Base-by-base conservation (phyloP, 2,113 vertebrate genomes). In the Rhizomys pruinosus region DNA sequence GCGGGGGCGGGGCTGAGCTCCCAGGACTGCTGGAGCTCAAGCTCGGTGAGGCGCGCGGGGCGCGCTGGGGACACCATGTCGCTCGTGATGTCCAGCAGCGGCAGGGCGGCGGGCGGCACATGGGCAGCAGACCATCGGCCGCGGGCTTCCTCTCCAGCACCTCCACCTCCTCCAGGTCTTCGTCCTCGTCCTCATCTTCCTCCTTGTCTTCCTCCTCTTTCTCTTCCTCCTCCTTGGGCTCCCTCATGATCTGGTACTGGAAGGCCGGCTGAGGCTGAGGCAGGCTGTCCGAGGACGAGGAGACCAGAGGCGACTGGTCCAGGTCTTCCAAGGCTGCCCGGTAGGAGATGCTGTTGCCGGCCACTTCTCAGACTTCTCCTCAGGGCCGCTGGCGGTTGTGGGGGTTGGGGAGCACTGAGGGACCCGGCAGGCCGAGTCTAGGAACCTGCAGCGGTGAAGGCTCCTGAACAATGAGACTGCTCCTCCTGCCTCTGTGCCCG, bases 121-220 rank as follows among this genome's bases (percentile, higher is more conserved):
- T 87, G 76, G 34, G 97, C 91, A 4, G 96, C 94, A 0, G 97
- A 69, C 37, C 87, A n/a, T n/a, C 74, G 5, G 89, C 42, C 39
- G 97, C 93, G 13, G 96, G 98, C 96, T 98, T 98, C 94, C 98
- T 97, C 97, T 98, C 98, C 94, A 98, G 96, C 92, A 98, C 98
- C 93, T 98, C 98, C 80, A 98, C 96, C 95, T 98, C 97, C 91
- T 98, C 98, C 96, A 98, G 92, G 72, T 98, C 98, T 91, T 98
- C 97, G 77, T 98, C 97, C 2, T 98, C 98, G 44, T 97, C 98
- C 42, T 97, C n/a, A n/a, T n/a, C n/a, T n/a, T n/a, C n/a, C n/a
- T n/a, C n/a, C n/a, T n/a, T n/a, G n/a, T n/a, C 98, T 0, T 98
- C 98, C 0, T 98, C 98, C 0, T 98, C 97, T 0, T 98, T 97